Percentiles rank a stretch among this genome's conserved stretches.
These are phyloP conservation scores for Ennomos erosarius DNA, from an alignment of 2,888 invertebrate genomes.

Conservation along the genomic window DNA sequence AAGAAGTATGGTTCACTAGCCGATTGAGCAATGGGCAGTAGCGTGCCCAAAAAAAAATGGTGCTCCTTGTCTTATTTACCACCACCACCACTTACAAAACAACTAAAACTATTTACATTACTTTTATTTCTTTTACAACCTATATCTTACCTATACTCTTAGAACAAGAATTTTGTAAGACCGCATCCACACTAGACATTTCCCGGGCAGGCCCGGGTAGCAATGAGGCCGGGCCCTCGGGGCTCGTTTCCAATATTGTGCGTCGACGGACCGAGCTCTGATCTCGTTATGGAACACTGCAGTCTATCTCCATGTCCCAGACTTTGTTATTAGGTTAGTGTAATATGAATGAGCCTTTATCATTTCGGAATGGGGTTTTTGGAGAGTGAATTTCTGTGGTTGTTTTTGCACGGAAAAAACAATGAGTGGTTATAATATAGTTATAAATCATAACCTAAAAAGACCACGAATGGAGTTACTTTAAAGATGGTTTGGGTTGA, in stretches of 20 bases:
- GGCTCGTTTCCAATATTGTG: constrained; percentile 52
- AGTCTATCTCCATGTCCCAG: constrained; percentile 33
- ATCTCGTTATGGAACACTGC: constrained; percentile 48
- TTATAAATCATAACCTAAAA: too few species aligned
- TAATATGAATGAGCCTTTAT: constrained; percentile 37
- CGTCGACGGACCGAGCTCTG: constrained; percentile 48
- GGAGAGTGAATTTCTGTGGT: constrained; percentile 8
- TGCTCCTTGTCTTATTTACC: too few species aligned
- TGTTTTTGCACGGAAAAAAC: constrained; percentile 5
- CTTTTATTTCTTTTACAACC: too few species aligned
- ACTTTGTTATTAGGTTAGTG: constrained; percentile 32
- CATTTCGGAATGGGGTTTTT: constrained; percentile 22
- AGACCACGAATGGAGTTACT: too few species aligned
- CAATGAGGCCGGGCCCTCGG: constrained; percentile 35
- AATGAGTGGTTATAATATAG: neutral
- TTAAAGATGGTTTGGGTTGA: too few species aligned
- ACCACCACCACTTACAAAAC: too few species aligned
- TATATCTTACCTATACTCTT: neutral
- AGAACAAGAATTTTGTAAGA: neutral
- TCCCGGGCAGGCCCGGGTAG: constrained; percentile 7
- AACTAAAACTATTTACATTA: too few species aligned
- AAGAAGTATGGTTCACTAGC: too few species aligned
- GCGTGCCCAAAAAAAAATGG: too few species aligned
- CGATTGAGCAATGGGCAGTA: too few species aligned
- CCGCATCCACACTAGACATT: neutral